These are phyloP conservation scores for Oryzias melastigma DNA, from an alignment of 2,113 vertebrate species.

Conservation along the genomic window DNA sequence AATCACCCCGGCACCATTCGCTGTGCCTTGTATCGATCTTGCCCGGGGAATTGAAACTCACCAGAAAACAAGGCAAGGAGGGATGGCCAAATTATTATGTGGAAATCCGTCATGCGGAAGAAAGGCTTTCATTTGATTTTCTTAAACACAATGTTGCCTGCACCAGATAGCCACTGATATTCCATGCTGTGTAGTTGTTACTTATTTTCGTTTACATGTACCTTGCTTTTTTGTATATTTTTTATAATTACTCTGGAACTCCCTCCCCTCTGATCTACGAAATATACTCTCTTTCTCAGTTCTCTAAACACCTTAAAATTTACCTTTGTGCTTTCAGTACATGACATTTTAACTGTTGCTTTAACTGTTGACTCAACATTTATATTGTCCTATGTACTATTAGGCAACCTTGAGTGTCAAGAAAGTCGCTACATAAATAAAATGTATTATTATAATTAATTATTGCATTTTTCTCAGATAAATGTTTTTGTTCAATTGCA, in stretches of 20 bases:
- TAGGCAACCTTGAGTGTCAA: no score
- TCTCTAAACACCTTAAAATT: no score
- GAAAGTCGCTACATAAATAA: no score
- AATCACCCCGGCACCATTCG: slow-evolving; percentile 58
- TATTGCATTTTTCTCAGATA: no score
- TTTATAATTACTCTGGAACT: background rate
- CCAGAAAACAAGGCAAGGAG: slow-evolving; percentile 69
- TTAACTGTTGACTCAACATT: no score
- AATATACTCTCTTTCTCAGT: no score
- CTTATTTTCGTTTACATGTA: background rate
- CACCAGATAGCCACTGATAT: slow-evolving; percentile 11
- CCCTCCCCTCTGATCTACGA: no score
- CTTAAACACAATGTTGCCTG: slow-evolving; percentile 27
- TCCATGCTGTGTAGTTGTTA: background rate
- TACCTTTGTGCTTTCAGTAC: no score
- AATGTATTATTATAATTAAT: no score
- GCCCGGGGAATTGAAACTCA: slow-evolving; percentile 64
- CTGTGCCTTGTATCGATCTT: slow-evolving; percentile 63
- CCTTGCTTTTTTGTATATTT: background rate
- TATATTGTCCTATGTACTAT: no score
- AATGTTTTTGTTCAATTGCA: no score
- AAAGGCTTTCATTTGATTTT: slow-evolving; percentile 51
- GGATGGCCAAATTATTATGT: slow-evolving; percentile 65
- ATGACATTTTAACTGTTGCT: no score
- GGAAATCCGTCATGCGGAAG: slow-evolving; percentile 62